Percentiles rank a stretch among this genome's conserved stretches.
These are phyloP conservation scores for Philhelius pedissequus DNA, from an alignment of 2,888 invertebrate genomes.

Conservation along the genomic window DNA sequence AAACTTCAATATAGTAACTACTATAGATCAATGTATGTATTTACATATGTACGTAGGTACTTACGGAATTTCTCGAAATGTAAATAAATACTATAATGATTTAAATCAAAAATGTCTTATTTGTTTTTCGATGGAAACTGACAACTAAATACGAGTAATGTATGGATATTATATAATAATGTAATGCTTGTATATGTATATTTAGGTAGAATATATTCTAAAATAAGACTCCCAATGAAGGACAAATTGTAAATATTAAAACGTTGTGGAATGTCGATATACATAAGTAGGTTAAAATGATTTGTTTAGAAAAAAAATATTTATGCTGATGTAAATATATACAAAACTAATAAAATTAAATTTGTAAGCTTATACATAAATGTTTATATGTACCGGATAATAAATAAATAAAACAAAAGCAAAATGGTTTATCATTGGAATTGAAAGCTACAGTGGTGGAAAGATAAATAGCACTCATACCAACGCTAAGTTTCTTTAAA, in stretches of 20 bases:
- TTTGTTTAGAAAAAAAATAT: background rate
- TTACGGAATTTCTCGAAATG: background rate
- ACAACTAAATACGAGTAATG: conserved; percentile 2
- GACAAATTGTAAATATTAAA: conserved; percentile 40
- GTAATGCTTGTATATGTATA: background rate
- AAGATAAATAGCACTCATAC: too few relatives aligned
- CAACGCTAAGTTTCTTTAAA: too few relatives aligned
- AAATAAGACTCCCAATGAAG: conserved; percentile 51
- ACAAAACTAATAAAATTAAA: too few relatives aligned
- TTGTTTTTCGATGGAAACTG: background rate
- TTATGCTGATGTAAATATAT: background rate
- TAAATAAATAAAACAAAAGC: background rate
- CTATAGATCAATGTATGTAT: too few relatives aligned
- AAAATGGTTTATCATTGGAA: too few relatives aligned
- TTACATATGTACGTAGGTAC: too few relatives aligned
- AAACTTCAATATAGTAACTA: background rate
- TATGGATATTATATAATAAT: too few relatives aligned
- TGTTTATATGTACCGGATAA: background rate
- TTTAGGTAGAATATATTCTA: conserved; percentile 60
- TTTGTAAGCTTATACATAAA: background rate
- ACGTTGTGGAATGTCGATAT: conserved; percentile 52
- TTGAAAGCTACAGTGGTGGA: too few relatives aligned
- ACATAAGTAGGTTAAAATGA: conserved; percentile 9
- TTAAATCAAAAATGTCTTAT: too few relatives aligned
- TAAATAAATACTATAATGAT: background rate